Conservation (phyloP, 1,140 invertebrate species). For the Laupala kohalensis region DNA sequence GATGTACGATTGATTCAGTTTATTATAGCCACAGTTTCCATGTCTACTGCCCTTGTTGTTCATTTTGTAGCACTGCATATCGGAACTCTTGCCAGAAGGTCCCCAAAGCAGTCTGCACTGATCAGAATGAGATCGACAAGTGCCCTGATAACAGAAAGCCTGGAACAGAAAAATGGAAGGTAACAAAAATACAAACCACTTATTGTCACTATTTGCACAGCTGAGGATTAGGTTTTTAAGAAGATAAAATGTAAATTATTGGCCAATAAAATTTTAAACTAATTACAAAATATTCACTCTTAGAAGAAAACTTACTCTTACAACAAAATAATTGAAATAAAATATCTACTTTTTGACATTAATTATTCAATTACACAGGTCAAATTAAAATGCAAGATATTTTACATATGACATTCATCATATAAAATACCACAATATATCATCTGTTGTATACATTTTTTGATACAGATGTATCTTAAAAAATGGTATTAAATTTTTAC, state of each 20-base stretch:
- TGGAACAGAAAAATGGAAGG: constrained; percentile 26
- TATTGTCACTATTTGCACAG: too few species aligned
- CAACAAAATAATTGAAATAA: neutral
- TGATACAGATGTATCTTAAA: too few species aligned
- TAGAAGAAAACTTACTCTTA: neutral
- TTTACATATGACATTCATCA: too few species aligned
- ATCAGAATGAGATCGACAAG: constrained; percentile 78
- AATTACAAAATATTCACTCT: neutral
- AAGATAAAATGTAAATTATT: neutral
- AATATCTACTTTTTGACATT: too few species aligned
- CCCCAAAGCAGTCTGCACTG: constrained; percentile 95
- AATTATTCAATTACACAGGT: too few species aligned
- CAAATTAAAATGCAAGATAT: too few species aligned
- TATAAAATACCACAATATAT: too few species aligned
- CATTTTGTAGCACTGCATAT: constrained; percentile 73
- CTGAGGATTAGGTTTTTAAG: neutral
- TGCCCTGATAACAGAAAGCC: constrained; percentile 85
- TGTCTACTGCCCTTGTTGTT: constrained; percentile 70
- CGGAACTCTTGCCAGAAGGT: constrained; percentile 71
- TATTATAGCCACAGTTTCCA: constrained; percentile 93
- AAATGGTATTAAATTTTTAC: too few species aligned
- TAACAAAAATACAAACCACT: too few species aligned
- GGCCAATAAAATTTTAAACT: neutral
- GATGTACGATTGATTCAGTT: constrained; percentile 52
- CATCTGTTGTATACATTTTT: too few species aligned